Conservation (phyloP, 1,140 invertebrate species). For the Leptinotarsa undecemlineata region DNA sequence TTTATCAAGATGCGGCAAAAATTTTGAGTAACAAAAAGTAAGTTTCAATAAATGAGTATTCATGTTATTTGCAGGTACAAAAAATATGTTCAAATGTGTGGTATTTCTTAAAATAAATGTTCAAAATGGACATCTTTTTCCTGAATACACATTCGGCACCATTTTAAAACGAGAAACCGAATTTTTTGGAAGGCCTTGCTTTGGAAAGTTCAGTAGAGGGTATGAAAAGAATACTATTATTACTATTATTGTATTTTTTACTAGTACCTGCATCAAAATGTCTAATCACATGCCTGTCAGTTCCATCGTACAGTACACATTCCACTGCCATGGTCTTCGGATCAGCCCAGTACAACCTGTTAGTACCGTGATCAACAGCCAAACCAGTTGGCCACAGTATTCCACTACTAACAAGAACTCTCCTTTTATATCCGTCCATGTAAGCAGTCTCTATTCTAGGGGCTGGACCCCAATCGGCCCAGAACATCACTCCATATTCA, state of each 20-base stretch:
- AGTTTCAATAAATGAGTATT: too few species aligned
- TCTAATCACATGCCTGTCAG: conserved; percentile 63
- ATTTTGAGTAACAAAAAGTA: too few species aligned
- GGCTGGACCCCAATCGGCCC: conserved; percentile 54
- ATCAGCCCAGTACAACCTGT: conserved; percentile 77
- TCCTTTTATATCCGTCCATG: conserved; percentile 68
- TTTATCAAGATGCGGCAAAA: too few species aligned
- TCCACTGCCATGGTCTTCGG: conserved; percentile 70
- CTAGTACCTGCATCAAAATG: conserved; percentile 58
- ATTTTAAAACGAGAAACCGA: too few species aligned
- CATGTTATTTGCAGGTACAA: too few species aligned
- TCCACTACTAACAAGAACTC: conserved; percentile 60
- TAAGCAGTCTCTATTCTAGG: conserved; percentile 66
- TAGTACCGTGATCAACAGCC: conserved; percentile 69
- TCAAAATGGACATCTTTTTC: too few species aligned
- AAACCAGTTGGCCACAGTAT: conserved; percentile 71
- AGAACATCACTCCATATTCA: conserved; percentile 59
- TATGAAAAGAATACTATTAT: too few species aligned
- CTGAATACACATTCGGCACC: too few species aligned
- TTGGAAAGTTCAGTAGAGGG: too few species aligned
- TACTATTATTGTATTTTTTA: neutral
- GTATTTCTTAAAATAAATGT: too few species aligned
- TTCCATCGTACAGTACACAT: conserved; percentile 68
- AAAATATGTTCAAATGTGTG: too few species aligned
- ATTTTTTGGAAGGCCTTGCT: too few species aligned